Evolutionary conservation across 1,140 invertebrate genomes (phyloP), one percentile per base, ranked within the genome.

Genomic region (Philopotamus ludificatus): DNA sequence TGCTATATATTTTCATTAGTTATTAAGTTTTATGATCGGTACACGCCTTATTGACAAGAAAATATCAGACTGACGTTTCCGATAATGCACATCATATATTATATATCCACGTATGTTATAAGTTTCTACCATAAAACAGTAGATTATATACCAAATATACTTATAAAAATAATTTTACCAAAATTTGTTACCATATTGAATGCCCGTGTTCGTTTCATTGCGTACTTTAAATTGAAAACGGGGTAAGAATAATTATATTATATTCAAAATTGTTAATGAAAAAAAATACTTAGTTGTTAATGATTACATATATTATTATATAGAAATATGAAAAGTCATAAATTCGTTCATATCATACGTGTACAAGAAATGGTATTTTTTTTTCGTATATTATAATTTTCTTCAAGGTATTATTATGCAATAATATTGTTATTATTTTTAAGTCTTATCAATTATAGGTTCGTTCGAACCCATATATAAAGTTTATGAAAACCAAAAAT

Each of bases 401-500:
- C 49, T 22, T 23, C n/a, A n/a, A n/a, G n/a, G 21, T 51, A 25
- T 22, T 23, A 25, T 10, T 49, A 25, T 51, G 23, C 28, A 51
- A 23, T 51, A 25, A 25, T 23, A 44, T 44, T 44, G 41, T 44
- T 44, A 44, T 44, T 22, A 25, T 25, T 21, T 25, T 51, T 54
- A 34, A 54, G 41, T 58, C 41, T 53, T 58, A 58, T 28, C 44
- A 28, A 58, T 58, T 58, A 42, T 42, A 42, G 34, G 25, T 25
- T 20, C 34, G 22, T 58, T 22, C 44, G 41, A 23, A 44, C 20
- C 41, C 22, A 50, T 50, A 18, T 10, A 39, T 55, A 39, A 18
- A 55, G 9, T 18, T 10, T 15, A 55, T 41, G 21, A 34, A 67
- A 68, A 68, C 66, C 66, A 68, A 68, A 68, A 68, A 68, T 68